Evolutionary conservation across 2,113 vertebrate genomes (phyloP), one percentile per base, ranked within the genome.

Genomic region (Nesogale talazaci): DNA sequence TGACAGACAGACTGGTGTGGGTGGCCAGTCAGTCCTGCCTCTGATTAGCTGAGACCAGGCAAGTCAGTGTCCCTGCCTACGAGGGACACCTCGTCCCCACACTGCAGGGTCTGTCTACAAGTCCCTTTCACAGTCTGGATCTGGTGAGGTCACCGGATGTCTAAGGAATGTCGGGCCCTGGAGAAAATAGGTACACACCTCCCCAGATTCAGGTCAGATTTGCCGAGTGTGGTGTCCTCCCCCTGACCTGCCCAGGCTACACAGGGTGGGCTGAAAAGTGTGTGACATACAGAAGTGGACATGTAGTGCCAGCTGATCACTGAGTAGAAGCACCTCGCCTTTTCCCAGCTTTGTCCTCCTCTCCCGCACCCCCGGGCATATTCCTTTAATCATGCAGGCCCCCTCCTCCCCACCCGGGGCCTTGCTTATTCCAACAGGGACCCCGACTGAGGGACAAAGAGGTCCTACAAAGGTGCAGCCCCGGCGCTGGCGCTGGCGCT

Each of bases 281-380:
- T 94, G 85, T 96, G 95, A 94, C 94, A 94, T 94, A 97, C 85
- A 86, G 90, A 96, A 96, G 90, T 96, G 92, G 91, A 94, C 97
- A 96, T 88, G 95, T 93, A 90, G 93, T 94, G 94, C 94, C 91
- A 94, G 93, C 95, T 96, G 88, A 94, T 92, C 94, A 69, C 86
- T 96, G 81, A 95, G 96, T 94, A 97, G 93, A 94, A 93, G 95
- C 2, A 91, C 88, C 94, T 96, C 91, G 93, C 94, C 95, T 95
- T 94, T 84, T 93, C 76, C 88, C 74, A 90, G 95, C 86, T 94
- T 52, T 86, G 72, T 86, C 92, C 61, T 81, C 84, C 57, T 90
- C 93, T 91, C 89, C 95, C 83, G 46, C 36, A 63, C 46, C 75
- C 82, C 76, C 61, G 72, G 94, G 94, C 94, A 94, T 93, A 40